Evolutionary conservation across 1,140 invertebrate species (phyloP).

Genomic region (Mactra quadrangularis): DNA sequence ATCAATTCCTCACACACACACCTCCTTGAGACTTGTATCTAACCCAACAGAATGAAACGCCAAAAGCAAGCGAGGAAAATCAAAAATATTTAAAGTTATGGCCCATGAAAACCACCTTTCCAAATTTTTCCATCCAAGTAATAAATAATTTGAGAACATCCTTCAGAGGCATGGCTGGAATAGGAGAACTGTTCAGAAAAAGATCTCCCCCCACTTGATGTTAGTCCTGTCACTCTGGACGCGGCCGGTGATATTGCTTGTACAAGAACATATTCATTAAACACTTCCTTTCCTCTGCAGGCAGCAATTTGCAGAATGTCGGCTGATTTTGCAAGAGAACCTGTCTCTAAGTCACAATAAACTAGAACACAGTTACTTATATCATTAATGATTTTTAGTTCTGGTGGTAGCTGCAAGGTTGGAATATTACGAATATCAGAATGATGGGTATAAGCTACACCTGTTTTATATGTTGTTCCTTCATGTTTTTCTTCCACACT

Average conservation of each 20-base stretch:
- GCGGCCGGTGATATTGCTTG: background rate
- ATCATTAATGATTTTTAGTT: background rate
- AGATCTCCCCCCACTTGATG: background rate
- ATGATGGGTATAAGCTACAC: background rate
- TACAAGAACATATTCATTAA: background rate
- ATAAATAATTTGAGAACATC: too few species aligned
- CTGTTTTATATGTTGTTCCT: conserved; percentile 3
- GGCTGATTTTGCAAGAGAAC: background rate
- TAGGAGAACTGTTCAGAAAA: background rate
- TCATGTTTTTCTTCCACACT: background rate
- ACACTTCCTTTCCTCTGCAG: background rate
- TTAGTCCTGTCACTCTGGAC: conserved; percentile 1
- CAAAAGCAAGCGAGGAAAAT: too few species aligned
- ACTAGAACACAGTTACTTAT: background rate
- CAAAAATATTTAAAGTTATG: too few species aligned
- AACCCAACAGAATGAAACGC: too few species aligned
- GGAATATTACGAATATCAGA: background rate
- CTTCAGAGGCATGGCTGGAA: conserved; percentile 2
- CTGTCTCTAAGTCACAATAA: background rate
- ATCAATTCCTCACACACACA: too few species aligned
- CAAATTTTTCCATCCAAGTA: too few species aligned
- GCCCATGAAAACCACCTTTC: too few species aligned
- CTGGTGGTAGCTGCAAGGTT: background rate
- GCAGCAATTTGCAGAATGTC: conserved; percentile 11
- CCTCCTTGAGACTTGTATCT: too few species aligned